Conservation (phyloP, 2,113 vertebrate species). For the Xyliphius kryptos region DNA sequence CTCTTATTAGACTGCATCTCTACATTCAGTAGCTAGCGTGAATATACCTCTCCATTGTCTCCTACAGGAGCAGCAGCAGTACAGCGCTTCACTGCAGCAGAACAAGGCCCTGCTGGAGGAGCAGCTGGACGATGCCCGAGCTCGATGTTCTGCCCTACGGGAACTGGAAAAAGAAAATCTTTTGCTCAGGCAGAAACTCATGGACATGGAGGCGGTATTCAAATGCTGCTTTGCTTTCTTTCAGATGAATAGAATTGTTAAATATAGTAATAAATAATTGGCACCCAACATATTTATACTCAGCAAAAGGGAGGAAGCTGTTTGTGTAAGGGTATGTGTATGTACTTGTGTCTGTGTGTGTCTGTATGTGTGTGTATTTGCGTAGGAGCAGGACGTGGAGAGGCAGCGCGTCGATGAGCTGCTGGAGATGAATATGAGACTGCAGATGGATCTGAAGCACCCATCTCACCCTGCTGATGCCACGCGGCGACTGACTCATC, state of each 20-base stretch:
- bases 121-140: constrained; percentile 67
- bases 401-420: constrained; percentile 71
- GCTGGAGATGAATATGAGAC: constrained; percentile 69
- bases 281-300: too few relatives aligned
- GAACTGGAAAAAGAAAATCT: constrained; percentile 78
- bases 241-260: constrained; percentile 15
- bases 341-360: constrained; percentile 7
- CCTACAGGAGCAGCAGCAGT: constrained; percentile 76
- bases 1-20: too few relatives aligned
- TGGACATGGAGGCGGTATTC: constrained; percentile 71
- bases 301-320: constrained; percentile 1
- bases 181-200: constrained; percentile 66
- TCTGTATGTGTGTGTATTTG: constrained; percentile 21
- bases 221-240: too few relatives aligned
- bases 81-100: constrained; percentile 71
- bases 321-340: constrained; percentile 34
- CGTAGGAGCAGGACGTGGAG: constrained; percentile 70
- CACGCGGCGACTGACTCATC: constrained; percentile 19
- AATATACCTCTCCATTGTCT: constrained; percentile 19
- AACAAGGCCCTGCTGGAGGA: constrained; percentile 75
- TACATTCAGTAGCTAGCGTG: neutral
- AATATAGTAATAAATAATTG: constrained; percentile 23
- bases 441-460: constrained; percentile 66
- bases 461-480: constrained; percentile 27
- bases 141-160: constrained; percentile 66